phyloP scores from a whole-genome alignment of 2,113 vertebrate genomes.

The Hippopotamus amphibius region DNA sequence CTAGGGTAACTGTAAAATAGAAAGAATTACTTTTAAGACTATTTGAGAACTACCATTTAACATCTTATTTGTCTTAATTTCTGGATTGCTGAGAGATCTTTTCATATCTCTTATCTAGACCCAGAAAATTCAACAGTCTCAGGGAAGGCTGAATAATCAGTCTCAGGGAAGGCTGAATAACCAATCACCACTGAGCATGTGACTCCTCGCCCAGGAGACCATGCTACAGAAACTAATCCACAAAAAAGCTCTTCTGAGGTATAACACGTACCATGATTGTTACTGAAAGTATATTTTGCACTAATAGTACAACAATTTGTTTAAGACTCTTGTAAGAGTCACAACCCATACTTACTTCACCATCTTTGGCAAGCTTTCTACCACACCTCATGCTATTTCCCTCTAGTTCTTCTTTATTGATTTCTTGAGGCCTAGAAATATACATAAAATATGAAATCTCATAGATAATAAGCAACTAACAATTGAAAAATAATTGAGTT shows the following conservation, averaged over 20 bases:
- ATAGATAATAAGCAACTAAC: constrained; percentile 37
- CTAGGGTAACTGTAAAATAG: not conserved
- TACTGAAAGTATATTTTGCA: not conserved
- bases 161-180: not conserved
- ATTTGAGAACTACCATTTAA: not conserved
- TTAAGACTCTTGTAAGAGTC: not conserved
- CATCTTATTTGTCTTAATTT: constrained; percentile 40
- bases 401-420: constrained; percentile 96
- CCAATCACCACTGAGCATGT: not conserved
- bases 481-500: constrained; percentile 58
- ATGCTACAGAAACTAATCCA: not conserved
- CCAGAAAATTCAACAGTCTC: not conserved
- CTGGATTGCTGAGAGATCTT: constrained; percentile 3
- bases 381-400: constrained; percentile 97
- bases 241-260: constrained; percentile 30
- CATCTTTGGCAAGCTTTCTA: constrained; percentile 96
- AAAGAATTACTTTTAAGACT: constrained; percentile 23
- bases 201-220: not conserved
- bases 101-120: not conserved
- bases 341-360: constrained; percentile 92
- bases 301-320: not conserved
- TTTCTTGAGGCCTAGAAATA: constrained; percentile 93
- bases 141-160: not conserved
- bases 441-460: constrained; percentile 55
- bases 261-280: not conserved